These are phyloP conservation scores for Ciconia boyciana DNA, from an alignment of 2,113 vertebrate species.

Conservation along the genomic window DNA sequence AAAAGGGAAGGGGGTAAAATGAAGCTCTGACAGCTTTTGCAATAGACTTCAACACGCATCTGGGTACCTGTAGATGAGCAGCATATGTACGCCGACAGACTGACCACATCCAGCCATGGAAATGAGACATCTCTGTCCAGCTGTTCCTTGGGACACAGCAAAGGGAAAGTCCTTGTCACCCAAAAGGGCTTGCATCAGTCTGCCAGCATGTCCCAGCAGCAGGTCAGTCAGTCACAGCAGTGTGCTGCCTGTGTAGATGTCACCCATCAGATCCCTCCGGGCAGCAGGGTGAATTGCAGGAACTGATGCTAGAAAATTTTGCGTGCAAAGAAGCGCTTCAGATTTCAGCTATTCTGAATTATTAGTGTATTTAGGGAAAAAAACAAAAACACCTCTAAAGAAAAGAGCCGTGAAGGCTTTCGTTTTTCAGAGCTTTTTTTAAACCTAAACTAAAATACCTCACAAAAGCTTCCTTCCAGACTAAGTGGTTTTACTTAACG, in stretches of 20 bases:
- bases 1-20: background rate
- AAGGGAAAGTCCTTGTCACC: background rate
- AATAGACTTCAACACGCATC: background rate
- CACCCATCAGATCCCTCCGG: background rate
- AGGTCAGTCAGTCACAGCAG: background rate
- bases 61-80: background rate
- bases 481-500: background rate
- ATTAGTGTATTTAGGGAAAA: background rate
- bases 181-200: background rate
- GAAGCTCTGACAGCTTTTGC: background rate
- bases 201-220: background rate
- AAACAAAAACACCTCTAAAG: background rate
- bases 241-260: no score
- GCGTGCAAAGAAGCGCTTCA: background rate
- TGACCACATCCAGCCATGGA: background rate
- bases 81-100: accelerated
- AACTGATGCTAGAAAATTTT: background rate
- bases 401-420: accelerated
- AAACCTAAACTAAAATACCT: background rate
- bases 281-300: background rate
- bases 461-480: background rate
- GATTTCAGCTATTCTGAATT: background rate
- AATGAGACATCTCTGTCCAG: background rate
- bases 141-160: background rate
- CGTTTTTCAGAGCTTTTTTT: accelerated